Conservation (phyloP, 2,113 vertebrate species). For the Clupea harengus region DNA sequence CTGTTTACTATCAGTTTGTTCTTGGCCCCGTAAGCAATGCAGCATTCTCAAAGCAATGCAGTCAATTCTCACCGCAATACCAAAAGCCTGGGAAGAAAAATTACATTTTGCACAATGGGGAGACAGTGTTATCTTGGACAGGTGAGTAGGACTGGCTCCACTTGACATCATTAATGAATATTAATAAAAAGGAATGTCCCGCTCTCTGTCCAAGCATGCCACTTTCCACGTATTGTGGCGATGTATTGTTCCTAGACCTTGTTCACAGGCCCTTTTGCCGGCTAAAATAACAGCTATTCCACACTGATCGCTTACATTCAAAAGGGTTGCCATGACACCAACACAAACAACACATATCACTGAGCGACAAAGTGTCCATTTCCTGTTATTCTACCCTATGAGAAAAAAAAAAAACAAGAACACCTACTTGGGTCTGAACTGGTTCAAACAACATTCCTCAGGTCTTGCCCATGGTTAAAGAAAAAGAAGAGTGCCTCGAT, state of each 20-base stretch:
- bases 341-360: slow-evolving; percentile 24
- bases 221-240: slow-evolving; percentile 10
- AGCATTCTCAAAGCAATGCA: not conserved
- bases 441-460: slow-evolving; percentile 39
- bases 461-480: not conserved
- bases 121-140: not conserved
- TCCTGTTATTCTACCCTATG: not conserved
- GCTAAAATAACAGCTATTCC: slow-evolving; percentile 28
- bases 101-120: not conserved
- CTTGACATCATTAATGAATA: not conserved
- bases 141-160: not conserved
- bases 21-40: not conserved
- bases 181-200: slow-evolving; percentile 10
- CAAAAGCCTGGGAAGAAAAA: not conserved
- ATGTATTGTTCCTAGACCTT: not conserved
- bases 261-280: not conserved
- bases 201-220: slow-evolving; percentile 11
- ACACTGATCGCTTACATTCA: slow-evolving; percentile 10
- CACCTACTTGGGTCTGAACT: slow-evolving; percentile 21
- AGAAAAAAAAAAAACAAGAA: slow-evolving; percentile 12
- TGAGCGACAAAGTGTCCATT: slow-evolving; percentile 4
- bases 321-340: slow-evolving; percentile 23
- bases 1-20: not conserved
- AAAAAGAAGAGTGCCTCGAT: not conserved
- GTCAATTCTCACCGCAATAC: not conserved